Percentiles rank a stretch among this genome's conserved stretches.
Evolutionary conservation across 2,888 invertebrate genomes (phyloP).

Genomic region (Dastarcus helophoroides): DNA sequence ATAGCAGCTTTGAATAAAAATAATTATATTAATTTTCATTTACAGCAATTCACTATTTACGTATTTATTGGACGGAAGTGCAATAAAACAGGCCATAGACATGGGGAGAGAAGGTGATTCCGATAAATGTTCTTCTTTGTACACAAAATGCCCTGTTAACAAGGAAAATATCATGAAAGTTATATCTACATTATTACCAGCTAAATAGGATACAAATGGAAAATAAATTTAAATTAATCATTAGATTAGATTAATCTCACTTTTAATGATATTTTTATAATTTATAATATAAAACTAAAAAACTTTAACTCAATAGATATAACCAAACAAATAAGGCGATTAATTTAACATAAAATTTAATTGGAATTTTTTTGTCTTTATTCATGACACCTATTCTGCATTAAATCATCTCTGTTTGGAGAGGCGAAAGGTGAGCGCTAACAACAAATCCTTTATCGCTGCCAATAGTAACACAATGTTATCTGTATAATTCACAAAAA

Average conservation of each 20-base stretch:
- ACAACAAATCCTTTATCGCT: too few relatives aligned
- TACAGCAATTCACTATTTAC: slow-evolving; percentile 56
- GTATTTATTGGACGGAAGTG: slow-evolving; percentile 59
- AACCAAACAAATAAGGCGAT: too few relatives aligned
- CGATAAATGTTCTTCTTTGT: slow-evolving; percentile 47
- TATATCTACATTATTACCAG: slow-evolving; percentile 54
- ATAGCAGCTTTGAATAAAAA: too few relatives aligned
- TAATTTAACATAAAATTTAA: too few relatives aligned
- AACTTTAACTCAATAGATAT: neutral
- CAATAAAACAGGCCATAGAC: slow-evolving; percentile 57
- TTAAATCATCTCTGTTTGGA: too few relatives aligned
- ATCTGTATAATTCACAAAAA: too few relatives aligned
- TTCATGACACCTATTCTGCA: too few relatives aligned
- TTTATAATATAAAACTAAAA: neutral
- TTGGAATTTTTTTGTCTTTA: neutral
- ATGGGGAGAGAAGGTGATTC: slow-evolving; percentile 45
- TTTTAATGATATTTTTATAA: neutral
- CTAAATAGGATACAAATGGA: slow-evolving; percentile 20
- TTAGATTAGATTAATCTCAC: neutral
- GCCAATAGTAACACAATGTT: too few relatives aligned
- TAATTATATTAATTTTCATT: slow-evolving; percentile 21
- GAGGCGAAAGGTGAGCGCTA: too few relatives aligned
- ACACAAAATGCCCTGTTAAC: slow-evolving; percentile 56
- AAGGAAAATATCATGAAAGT: slow-evolving; percentile 55
- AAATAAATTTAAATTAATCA: neutral